Evolutionary conservation across 2,113 vertebrate genomes (phyloP), one percentile per base, ranked within the genome.

Genomic region (Albula goreensis): DNA sequence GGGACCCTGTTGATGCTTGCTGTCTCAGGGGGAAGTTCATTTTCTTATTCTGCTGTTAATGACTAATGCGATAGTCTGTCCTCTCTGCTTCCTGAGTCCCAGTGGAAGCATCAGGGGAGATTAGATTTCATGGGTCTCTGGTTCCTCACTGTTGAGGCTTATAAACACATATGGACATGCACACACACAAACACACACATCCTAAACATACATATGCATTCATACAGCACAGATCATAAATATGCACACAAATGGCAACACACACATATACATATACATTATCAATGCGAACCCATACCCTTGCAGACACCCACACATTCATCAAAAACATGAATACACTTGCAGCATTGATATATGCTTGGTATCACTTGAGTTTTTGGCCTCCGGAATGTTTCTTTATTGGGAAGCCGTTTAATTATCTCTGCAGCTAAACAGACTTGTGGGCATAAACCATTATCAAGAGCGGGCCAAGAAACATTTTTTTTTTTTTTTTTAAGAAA

Each of bases 11-110:
- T 79, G 78, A 79, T 50, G 41, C 48, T 48, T 12, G 22, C 31
- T 51, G 48, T n/a, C 22, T 5, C 50, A 52, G 83, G 78, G 83
- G 49, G 50, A 78, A 13, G 48, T 53, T 13, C 13, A 52, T 22
- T 52, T 51, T 52, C 51, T 53, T n/a, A 9, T 41, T 77, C 66
- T 78, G 70, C 66, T 15, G 50, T 12, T 53, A 41, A 51, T 50
- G 51, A 53, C 81, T 84, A 77, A 77, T 77, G 83, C 15, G 63
- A 51, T 52, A 51, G 50, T 53, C 83, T 77, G 83, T 84, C 83
- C 83, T 78, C 50, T 84, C 66, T n/a, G 50, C 83, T 84, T 78
- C 83, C 83, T 84, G 83, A 66, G 50, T 52, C 49, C 50, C 49
- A n/a, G 50, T 22, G 22, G 49, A 52, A 22, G 66, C 66, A 74